Evolutionary conservation across 2,113 vertebrate species (phyloP), one percentile per base, ranked within the genome.

Genomic region (Callospermophilus lateralis): DNA sequence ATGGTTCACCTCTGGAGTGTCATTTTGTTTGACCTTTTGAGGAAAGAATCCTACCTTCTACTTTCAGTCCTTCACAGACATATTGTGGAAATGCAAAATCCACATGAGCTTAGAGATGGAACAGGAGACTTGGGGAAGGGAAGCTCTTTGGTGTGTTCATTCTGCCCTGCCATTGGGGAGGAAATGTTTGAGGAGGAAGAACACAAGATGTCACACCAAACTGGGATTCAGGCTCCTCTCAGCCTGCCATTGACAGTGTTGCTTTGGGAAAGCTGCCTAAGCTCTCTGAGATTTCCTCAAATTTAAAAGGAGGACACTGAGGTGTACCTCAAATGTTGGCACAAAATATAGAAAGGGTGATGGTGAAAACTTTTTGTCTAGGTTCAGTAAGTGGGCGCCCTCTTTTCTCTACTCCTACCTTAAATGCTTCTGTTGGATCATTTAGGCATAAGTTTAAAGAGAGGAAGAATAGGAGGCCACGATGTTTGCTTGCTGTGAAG

Each of bases 21-120:
- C 34, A 45, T 81, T 19, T 81, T 37, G 67, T 61, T 42, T 65
- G 22, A 76, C 42, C 22, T 74, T 85, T 55, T 79, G 48, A 68
- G 22, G 12, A 68, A 86, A 55, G 22, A 70, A 81, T 45, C 1
- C 63, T 80, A 89, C 84, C 32, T 87, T 83, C 84, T 45, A 74
- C 30, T n/a, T 90, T 78, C 34, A 30, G 11, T 42, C 17, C 80
- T 70, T 76, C 42, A 34, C 28, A 88, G 45, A 20, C 8, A 37
- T 63, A 68, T 4, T 42, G 34, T 72, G 26, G 51, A 83, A 83
- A 93, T 68, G 51, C 9, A 74, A 96, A 97, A 37, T 53, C 68
- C 4, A 45, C 30, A 45, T 73, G 51, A 79, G 72, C 8, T 42
- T 85, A 34, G 77, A 51, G 37, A 81, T 67, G 32, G 55, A 85